These are phyloP conservation scores for Drosophila leontia DNA, from an alignment of 1,140 invertebrate genomes.

Conservation along the genomic window DNA sequence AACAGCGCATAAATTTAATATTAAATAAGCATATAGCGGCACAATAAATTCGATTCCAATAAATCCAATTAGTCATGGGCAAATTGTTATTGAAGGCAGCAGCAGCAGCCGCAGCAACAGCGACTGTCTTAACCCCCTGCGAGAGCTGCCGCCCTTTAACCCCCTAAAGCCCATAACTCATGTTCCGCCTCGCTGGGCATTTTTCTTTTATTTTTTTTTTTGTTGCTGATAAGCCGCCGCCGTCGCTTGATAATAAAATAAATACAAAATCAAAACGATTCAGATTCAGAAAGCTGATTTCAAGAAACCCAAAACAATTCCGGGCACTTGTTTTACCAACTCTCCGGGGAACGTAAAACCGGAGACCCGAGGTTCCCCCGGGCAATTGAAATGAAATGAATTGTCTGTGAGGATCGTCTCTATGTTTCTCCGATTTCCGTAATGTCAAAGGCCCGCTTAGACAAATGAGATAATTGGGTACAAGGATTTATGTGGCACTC, in stretches of 20 bases:
- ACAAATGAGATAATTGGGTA: slow-evolving; percentile 83
- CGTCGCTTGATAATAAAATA: slow-evolving; percentile 44
- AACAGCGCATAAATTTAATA: slow-evolving; percentile 79
- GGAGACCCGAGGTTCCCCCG: slow-evolving; percentile 18
- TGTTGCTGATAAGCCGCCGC: slow-evolving; percentile 52
- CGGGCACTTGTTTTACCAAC: slow-evolving; percentile 25
- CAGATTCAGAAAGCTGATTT: neutral
- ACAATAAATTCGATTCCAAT: slow-evolving; percentile 82
- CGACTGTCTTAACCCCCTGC: slow-evolving; percentile 18
- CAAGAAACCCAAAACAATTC: slow-evolving; percentile 26
- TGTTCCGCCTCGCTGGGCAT: slow-evolving; percentile 62
- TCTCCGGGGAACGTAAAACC: neutral
- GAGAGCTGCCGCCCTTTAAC: slow-evolving; percentile 9
- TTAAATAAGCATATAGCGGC: slow-evolving; percentile 75
- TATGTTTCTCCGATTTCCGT: slow-evolving; percentile 64
- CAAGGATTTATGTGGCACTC: slow-evolving; percentile 69
- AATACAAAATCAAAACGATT: slow-evolving; percentile 15
- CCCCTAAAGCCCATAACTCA: slow-evolving; percentile 23
- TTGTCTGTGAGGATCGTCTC: slow-evolving; percentile 66
- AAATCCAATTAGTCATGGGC: slow-evolving; percentile 84
- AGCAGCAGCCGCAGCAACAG: slow-evolving; percentile 10
- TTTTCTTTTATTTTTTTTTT: neutral
- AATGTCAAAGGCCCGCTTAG: slow-evolving; percentile 63
- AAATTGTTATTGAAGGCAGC: slow-evolving; percentile 81
- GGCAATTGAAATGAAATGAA: slow-evolving; percentile 71